These are phyloP conservation scores for Tetragonisca angustula DNA, from an alignment of 2,888 invertebrate species.

Conservation along the genomic window DNA sequence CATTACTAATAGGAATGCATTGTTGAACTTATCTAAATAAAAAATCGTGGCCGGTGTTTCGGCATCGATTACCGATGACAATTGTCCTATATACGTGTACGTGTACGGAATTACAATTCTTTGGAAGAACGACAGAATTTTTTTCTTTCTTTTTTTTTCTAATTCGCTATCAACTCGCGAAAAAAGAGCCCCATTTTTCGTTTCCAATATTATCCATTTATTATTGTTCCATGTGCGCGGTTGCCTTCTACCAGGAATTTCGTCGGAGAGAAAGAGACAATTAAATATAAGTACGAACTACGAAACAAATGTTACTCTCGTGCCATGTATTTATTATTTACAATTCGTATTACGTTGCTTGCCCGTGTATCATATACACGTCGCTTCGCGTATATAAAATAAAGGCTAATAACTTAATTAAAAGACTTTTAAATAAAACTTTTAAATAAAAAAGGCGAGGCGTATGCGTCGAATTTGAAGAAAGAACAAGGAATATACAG, in stretches of 20 bases:
- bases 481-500: slow-evolving; percentile 4
- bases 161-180: not conserved
- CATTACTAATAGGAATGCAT: slow-evolving; percentile 74
- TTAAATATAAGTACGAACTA: slow-evolving; percentile 59
- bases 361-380: slow-evolving; percentile 37
- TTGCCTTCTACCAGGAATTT: slow-evolving; percentile 32
- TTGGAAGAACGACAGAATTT: slow-evolving; percentile 35
- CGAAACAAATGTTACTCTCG: slow-evolving; percentile 38
- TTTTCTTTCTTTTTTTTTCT: no score
- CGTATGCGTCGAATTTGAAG: slow-evolving; percentile 22
- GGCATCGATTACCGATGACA: not conserved
- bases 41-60: slow-evolving; percentile 23
- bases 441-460: not conserved
- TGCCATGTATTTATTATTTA: slow-evolving; percentile 57
- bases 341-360: slow-evolving; percentile 35
- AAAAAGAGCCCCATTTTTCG: not conserved
- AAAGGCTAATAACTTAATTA: slow-evolving; percentile 55
- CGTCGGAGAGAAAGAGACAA: slow-evolving; percentile 24
- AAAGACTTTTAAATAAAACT: not conserved
- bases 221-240: not conserved
- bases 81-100: slow-evolving; percentile 30
- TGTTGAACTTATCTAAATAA: slow-evolving; percentile 66
- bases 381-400: slow-evolving; percentile 63
- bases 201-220: not conserved
- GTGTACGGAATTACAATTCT: slow-evolving; percentile 33